A percentile compares a stretch with the other conserved stretches of the same genome.
These are phyloP conservation scores for Xestoiulus laeticollis DNA, from an alignment of 2,888 invertebrate species.

Conservation along the genomic window DNA sequence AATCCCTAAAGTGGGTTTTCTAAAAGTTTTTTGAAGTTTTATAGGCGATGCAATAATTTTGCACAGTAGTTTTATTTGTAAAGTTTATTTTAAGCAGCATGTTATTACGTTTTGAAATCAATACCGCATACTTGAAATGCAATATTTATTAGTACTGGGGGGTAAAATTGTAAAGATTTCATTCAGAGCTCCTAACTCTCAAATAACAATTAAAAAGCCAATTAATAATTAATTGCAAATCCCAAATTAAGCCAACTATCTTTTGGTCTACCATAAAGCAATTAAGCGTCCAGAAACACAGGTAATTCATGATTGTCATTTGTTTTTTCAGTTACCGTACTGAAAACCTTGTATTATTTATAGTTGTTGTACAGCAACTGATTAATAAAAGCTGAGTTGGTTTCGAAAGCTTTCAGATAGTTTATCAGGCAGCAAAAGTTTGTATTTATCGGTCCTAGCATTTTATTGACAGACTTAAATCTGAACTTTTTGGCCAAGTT, in stretches of 20 bases:
- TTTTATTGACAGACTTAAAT: constrained; percentile 1
- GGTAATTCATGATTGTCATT: neutral
- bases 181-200: too few relatives aligned
- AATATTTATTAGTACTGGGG: too few relatives aligned
- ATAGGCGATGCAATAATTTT: too few relatives aligned
- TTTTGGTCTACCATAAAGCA: neutral
- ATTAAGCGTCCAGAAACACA: neutral
- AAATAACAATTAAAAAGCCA: too few relatives aligned
- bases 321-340: neutral
- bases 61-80: too few relatives aligned
- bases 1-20: too few relatives aligned
- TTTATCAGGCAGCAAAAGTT: neutral
- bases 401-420: neutral
- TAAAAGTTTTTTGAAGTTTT: too few relatives aligned
- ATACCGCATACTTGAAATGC: too few relatives aligned
- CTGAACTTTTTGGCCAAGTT: neutral
- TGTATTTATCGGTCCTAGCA: too few relatives aligned
- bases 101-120: too few relatives aligned
- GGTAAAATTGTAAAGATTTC: too few relatives aligned
- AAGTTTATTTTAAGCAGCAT: too few relatives aligned
- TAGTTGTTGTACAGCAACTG: neutral
- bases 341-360: neutral
- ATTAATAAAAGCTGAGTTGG: neutral
- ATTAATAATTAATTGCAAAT: neutral
- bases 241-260: neutral